Evolutionary conservation across 2,797 vertebrate genomes (phyloP).

Genomic region (Urophycis tenuis): DNA sequence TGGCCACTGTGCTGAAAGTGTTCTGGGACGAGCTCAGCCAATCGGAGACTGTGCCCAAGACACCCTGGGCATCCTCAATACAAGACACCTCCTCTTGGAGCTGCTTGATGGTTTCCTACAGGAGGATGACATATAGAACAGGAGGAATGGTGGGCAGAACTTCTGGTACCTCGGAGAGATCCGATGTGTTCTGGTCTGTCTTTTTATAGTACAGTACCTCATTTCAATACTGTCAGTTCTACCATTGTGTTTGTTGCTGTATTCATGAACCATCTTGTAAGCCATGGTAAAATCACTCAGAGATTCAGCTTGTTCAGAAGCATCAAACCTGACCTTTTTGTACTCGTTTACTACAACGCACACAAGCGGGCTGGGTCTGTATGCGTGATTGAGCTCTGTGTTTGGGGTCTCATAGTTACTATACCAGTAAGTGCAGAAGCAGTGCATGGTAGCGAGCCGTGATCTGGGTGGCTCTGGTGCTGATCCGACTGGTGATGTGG

Average conservation of each 20-base stretch:
- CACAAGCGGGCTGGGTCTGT: neutral
- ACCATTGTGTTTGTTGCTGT: neutral
- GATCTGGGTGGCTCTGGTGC: slow-evolving; percentile 84
- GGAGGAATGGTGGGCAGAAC: neutral
- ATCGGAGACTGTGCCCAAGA: slow-evolving; percentile 78
- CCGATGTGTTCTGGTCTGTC: neutral
- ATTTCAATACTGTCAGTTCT: neutral
- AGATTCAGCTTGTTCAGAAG: neutral
- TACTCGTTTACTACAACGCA: neutral
- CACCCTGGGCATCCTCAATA: slow-evolving; percentile 82
- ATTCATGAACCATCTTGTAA: neutral
- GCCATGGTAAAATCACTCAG: neutral
- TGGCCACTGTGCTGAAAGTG: slow-evolving; percentile 76
- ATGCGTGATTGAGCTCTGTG: neutral
- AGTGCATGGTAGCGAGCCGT: slow-evolving; percentile 86
- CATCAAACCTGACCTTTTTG: neutral
- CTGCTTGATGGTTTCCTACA: slow-evolving; percentile 87
- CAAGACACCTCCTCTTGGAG: slow-evolving; percentile 85
- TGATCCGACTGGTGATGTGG: slow-evolving; percentile 76
- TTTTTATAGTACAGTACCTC: neutral
- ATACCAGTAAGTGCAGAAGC: slow-evolving; percentile 82
- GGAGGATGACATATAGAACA: slow-evolving; percentile 8
- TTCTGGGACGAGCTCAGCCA: slow-evolving; percentile 82
- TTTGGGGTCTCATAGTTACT: slow-evolving; percentile 13
- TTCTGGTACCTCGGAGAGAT: neutral